Percentiles rank a stretch among this genome's conserved stretches.
Conservation (phyloP, 2,888 invertebrate species). For the Yponomeuta plumbellus region DNA sequence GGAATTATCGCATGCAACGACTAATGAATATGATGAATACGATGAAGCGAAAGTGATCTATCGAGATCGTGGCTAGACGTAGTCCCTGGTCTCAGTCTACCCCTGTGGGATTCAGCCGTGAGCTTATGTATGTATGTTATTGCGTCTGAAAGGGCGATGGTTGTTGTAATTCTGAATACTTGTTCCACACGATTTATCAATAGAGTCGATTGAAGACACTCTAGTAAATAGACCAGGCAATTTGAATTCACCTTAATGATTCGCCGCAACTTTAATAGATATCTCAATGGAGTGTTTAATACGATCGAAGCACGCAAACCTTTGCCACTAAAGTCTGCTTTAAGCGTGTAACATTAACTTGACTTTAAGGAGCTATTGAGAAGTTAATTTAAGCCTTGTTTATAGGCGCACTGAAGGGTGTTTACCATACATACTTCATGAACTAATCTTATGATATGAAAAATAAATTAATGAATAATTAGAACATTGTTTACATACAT, state of each 20-base stretch:
- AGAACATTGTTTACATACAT: no score
- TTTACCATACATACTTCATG: not conserved
- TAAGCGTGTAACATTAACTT: not conserved
- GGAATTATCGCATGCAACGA: no score
- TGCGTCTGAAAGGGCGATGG: no score
- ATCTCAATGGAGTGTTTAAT: conserved; percentile 3
- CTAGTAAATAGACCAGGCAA: conserved; percentile 1
- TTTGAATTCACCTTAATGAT: not conserved
- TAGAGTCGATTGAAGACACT: not conserved
- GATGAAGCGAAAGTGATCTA: no score
- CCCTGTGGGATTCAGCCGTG: no score
- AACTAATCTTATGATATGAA: not conserved
- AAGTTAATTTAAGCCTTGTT: not conserved
- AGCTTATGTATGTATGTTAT: no score
- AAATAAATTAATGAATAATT: not conserved
- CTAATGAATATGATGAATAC: no score
- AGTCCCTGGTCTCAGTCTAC: no score
- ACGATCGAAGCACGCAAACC: not conserved
- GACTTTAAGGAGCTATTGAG: not conserved
- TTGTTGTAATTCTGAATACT: no score
- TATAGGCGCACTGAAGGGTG: not conserved
- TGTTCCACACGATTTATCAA: no score
- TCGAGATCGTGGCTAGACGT: no score
- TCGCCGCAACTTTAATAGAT: not conserved
- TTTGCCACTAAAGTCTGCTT: not conserved